phyloP scores from a whole-genome alignment of 1,140 invertebrate genomes.

The Colletes gigas region DNA sequence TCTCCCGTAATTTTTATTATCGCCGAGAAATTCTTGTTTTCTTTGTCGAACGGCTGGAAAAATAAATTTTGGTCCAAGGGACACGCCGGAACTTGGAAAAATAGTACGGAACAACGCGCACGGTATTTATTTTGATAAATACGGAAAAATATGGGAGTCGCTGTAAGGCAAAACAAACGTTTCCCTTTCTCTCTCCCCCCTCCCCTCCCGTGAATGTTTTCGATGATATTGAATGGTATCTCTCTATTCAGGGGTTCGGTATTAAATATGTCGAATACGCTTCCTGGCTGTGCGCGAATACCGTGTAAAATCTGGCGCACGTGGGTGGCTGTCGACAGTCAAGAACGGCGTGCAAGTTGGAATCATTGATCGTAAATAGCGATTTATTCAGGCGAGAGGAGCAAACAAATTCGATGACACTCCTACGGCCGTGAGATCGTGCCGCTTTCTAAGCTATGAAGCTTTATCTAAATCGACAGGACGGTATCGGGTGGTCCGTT shows the following conservation, averaged over 20 bases:
- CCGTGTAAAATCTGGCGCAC: background rate
- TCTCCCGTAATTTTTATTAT: no score
- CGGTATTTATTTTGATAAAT: no score
- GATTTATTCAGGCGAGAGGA: conserved; percentile 33
- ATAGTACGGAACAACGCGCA: no score
- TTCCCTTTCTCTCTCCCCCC: no score
- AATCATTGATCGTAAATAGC: conserved; percentile 26
- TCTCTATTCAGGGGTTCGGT: background rate
- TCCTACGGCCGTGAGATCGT: conserved; percentile 8
- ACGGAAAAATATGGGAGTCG: no score
- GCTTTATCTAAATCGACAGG: conserved; percentile 46
- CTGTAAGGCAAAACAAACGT: no score
- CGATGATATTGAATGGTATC: background rate
- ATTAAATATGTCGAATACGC: background rate
- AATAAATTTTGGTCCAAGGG: no score
- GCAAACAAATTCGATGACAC: conserved; percentile 51
- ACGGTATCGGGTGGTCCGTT: conserved; percentile 35
- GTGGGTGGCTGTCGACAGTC: conserved; percentile 1
- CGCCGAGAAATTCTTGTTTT: no score
- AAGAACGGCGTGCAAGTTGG: background rate
- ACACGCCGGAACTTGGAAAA: no score
- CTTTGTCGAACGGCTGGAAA: no score
- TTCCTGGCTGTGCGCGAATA: background rate
- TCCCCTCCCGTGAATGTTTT: no score
- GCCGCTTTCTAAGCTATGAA: conserved; percentile 38